phyloP scores from a whole-genome alignment of 2,797 vertebrate species.

The Notolabrus celidotus region DNA sequence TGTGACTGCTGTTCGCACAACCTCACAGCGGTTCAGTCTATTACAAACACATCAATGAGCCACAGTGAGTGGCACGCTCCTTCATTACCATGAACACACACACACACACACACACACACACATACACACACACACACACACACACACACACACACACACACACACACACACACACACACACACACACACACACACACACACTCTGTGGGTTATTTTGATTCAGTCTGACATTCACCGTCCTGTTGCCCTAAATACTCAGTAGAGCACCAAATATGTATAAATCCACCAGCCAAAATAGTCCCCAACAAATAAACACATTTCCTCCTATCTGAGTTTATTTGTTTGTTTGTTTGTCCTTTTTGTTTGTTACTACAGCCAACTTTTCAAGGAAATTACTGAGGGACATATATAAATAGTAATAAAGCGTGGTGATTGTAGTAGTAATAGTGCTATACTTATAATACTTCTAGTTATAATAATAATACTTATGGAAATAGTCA shows the following conservation, averaged over 20 bases:
- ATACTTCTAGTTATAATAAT: no score
- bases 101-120: constrained; percentile 13
- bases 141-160: constrained; percentile 5
- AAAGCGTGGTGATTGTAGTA: no score
- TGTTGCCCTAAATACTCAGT: not conserved
- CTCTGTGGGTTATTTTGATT: constrained; percentile 2
- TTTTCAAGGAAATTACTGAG: no score
- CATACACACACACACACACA: not conserved
- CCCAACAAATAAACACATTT: not conserved
- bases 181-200: not conserved
- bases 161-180: constrained; percentile 2
- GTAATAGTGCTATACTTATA: no score
- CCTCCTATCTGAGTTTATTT: no score
- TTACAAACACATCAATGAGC: not conserved
- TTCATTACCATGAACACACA: constrained; percentile 1
- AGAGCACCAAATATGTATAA: not conserved
- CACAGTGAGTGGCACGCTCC: not conserved
- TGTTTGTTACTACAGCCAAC: no score
- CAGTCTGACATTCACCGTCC: not conserved
- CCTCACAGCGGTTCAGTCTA: not conserved
- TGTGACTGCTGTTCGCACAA: not conserved
- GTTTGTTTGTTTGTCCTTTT: no score
- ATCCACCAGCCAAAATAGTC: not conserved
- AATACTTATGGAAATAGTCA: no score
- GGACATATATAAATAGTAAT: no score